Conservation (phyloP, 1,140 invertebrate genomes). For the Nymphalis io region DNA sequence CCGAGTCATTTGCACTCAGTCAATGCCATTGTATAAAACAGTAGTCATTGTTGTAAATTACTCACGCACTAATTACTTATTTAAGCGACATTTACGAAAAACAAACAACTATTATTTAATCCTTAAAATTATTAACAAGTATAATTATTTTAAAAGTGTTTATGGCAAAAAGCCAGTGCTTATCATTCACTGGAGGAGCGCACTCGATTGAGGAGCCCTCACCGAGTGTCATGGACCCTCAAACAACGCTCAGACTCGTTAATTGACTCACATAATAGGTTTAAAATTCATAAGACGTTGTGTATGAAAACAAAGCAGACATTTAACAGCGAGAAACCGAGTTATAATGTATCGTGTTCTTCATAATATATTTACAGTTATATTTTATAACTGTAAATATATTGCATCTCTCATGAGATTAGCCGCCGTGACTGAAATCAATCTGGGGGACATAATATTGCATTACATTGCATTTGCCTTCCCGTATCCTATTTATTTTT, state of each 20-base stretch:
- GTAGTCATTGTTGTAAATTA: background rate
- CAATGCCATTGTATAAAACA: background rate
- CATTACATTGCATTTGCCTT: too few species aligned
- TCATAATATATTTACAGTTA: background rate
- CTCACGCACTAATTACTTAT: background rate
- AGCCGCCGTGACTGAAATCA: too few species aligned
- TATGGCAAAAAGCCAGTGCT: slow-evolving; percentile 15
- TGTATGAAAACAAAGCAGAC: background rate
- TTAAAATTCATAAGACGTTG: slow-evolving; percentile 9
- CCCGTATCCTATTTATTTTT: too few species aligned
- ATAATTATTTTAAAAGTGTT: slow-evolving; percentile 1
- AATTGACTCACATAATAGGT: slow-evolving; percentile 9
- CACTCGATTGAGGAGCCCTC: slow-evolving; percentile 19
- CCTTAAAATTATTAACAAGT: background rate
- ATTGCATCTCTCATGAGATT: too few species aligned
- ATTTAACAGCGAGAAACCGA: background rate
- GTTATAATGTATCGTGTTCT: background rate
- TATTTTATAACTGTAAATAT: too few species aligned
- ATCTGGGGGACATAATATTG: too few species aligned
- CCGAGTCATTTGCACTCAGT: background rate
- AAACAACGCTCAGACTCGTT: background rate
- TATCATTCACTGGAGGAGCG: slow-evolving; percentile 11
- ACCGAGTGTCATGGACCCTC: slow-evolving; percentile 3
- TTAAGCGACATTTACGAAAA: background rate
- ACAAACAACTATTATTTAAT: background rate